A percentile compares a stretch with the other conserved stretches of the same genome.
These are phyloP conservation scores for Scaptomyza parva DNA, from an alignment of 2,888 invertebrate genomes.

Conservation along the genomic window DNA sequence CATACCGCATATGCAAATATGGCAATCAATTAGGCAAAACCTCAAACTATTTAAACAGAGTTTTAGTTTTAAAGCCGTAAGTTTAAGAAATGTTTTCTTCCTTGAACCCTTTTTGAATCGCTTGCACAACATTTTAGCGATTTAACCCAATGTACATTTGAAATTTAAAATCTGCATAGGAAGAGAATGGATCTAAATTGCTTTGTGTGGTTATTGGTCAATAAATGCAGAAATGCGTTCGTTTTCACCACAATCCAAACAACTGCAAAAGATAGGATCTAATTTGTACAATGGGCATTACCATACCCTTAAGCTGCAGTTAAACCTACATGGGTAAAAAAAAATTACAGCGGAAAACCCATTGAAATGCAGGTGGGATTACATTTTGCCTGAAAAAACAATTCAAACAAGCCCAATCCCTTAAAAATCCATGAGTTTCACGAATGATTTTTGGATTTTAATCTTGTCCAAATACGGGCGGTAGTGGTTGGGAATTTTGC, in stretches of 20 bases:
- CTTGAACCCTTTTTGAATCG: neutral
- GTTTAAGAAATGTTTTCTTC: slow-evolving; percentile 20
- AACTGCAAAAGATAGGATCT: neutral
- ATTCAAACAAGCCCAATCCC: too few species aligned
- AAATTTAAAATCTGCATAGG: neutral
- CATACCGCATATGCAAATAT: slow-evolving; percentile 40
- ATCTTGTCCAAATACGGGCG: neutral
- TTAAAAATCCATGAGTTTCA: neutral
- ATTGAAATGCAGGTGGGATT: too few species aligned
- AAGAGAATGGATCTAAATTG: neutral
- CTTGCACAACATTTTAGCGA: neutral
- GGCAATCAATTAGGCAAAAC: slow-evolving; percentile 17
- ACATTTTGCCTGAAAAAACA: too few species aligned
- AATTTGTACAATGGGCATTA: neutral
- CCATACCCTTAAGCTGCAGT: neutral
- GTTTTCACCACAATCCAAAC: neutral
- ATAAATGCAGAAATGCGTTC: neutral
- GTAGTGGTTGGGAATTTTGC: slow-evolving; percentile 6
- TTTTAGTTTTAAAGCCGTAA: neutral
- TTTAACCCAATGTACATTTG: slow-evolving; percentile 2
- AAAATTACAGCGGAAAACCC: too few species aligned
- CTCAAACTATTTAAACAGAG: slow-evolving; percentile 2
- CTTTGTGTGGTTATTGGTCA: neutral
- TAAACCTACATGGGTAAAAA: too few species aligned
- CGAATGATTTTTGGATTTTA: neutral